These are phyloP conservation scores for Neogobius melanostomus DNA, from an alignment of 2,113 vertebrate genomes.

Conservation along the genomic window DNA sequence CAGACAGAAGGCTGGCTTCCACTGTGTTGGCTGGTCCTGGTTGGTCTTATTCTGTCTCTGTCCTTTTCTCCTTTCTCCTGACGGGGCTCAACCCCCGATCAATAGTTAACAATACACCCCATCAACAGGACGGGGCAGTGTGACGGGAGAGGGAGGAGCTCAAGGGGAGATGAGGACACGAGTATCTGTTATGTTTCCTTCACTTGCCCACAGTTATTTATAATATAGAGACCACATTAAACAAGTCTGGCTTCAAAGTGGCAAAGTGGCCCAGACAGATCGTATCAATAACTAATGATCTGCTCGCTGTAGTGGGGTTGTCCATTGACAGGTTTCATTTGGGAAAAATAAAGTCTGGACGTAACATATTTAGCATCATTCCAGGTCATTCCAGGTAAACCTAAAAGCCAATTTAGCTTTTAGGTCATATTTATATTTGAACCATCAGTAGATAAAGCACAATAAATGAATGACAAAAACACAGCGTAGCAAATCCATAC, in stretches of 20 bases:
- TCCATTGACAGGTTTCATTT: not conserved
- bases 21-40: constrained; percentile 40
- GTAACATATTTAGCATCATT: not conserved
- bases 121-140: constrained; percentile 34
- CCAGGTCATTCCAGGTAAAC: no score
- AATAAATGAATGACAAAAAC: not conserved
- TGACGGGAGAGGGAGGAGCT: constrained; percentile 20
- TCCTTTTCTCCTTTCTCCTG: constrained; percentile 7
- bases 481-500: not conserved
- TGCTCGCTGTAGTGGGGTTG: not conserved
- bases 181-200: constrained; percentile 17
- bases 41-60: constrained; percentile 4
- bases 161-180: constrained; percentile 21
- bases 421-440: not conserved
- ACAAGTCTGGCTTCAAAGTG: constrained; percentile 27
- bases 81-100: constrained; percentile 38
- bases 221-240: constrained; percentile 10
- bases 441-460: not conserved
- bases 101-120: constrained; percentile 68
- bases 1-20: constrained; percentile 63
- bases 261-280: constrained; percentile 1
- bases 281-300: constrained; percentile 6
- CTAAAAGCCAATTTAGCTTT: not conserved
- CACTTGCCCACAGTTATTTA: constrained; percentile 18
- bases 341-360: not conserved